Base-by-base conservation (phyloP, 2,888 invertebrate species). In the Scaptomyza tumidula region DNA sequence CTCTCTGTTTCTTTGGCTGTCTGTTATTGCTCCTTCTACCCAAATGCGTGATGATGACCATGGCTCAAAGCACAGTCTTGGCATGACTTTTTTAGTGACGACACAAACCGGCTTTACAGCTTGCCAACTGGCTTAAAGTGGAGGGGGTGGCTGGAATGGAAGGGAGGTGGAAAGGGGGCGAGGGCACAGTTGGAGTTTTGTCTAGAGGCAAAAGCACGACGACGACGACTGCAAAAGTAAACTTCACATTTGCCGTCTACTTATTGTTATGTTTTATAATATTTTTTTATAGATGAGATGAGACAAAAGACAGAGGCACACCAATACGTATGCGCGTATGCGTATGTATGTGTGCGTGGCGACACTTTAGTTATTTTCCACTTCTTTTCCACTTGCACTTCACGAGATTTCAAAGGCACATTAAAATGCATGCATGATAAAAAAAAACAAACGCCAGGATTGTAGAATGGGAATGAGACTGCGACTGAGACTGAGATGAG, bases 181-280 rank as follows among this genome's bases (percentile, higher is more conserved):
- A n/a, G 2, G 10, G 13, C 5, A 1, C 0, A 10, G 41, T 7
- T 14, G 31, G 27, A 6, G 37, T 39, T 6, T 11, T 66, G 59
- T 61, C 60, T 41, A 43, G 46, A 50, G 66, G 58, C 44, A 24
- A 45, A 45, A 2, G 33, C 35, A 37, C n/a, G 6, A 19, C 48
- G 29, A 35, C 58, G 33, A 11, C 53, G 45, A 55, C 59, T 60
- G 71, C 60, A 67, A 72, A 72, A 72, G 73, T 71, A 77, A 73
- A 74, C 74, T 73, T 86, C 73, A 83, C 82, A 78, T 86, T 86
- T 80, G 73, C 78, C 80, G 77, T 79, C 79, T 81, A 84, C 85
- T 86, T 83, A 86, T 83, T 86, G 87, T 83, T 86, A 83, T 86
- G 83, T 84, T 86, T 83, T 83, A 83, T 83, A 83, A 86, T 86